Percentiles rank a stretch among this genome's conserved stretches.
phyloP scores from a whole-genome alignment of 2,888 invertebrate species.

The Caenorhabditis panamensis region DNA sequence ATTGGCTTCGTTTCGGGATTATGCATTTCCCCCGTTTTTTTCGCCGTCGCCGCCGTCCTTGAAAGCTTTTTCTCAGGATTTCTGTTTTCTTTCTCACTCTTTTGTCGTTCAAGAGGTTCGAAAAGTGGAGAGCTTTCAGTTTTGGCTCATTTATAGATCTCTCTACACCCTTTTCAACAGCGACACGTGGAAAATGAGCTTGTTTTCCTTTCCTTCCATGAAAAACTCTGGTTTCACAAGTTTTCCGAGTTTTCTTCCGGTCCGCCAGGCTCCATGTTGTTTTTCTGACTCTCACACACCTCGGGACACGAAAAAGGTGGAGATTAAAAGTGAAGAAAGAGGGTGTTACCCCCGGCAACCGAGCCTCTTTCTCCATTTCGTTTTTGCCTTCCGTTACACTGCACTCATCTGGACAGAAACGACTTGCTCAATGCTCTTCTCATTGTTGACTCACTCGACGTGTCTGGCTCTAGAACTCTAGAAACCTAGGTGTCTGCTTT shows the following conservation, averaged over 20 bases:
- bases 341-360: slow-evolving; percentile 42
- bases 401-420: slow-evolving; percentile 12
- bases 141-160: slow-evolving; percentile 8
- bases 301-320: slow-evolving; percentile 18
- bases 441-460: slow-evolving; percentile 18
- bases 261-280: slow-evolving; percentile 24
- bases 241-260: slow-evolving; percentile 44
- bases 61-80: not conserved
- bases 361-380: not conserved
- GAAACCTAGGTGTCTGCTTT: slow-evolving; percentile 43
- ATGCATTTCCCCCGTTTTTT: slow-evolving; percentile 7
- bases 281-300: slow-evolving; percentile 14
- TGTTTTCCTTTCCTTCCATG: slow-evolving; percentile 1
- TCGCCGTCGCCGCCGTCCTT: too few species aligned
- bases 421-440: slow-evolving; percentile 2
- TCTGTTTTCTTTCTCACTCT: not conserved
- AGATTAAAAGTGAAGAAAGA: slow-evolving; percentile 2
- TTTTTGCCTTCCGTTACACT: slow-evolving; percentile 5
- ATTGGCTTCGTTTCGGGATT: slow-evolving; percentile 43
- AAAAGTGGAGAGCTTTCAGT: not conserved
- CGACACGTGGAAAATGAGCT: too few species aligned
- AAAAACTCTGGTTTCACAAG: slow-evolving; percentile 16
- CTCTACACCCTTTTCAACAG: too few species aligned
- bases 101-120: too few species aligned
- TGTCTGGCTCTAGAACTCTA: too few species aligned